These are phyloP conservation scores for Cyprinodon variegatus DNA, from an alignment of 2,113 vertebrate genomes.

Conservation along the genomic window DNA sequence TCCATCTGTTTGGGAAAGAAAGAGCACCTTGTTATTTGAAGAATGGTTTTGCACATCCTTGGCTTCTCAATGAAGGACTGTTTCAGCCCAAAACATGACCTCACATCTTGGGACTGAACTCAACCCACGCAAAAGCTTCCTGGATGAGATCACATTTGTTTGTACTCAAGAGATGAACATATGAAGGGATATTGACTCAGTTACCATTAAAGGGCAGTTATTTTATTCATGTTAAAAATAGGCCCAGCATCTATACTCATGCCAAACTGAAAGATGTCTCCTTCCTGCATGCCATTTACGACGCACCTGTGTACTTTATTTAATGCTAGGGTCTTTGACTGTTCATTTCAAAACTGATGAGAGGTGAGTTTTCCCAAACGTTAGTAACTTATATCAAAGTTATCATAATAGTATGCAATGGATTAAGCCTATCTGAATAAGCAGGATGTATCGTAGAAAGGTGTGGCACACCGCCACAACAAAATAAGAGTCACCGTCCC, in stretches of 20 bases:
- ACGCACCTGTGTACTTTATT: neutral
- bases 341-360: no score
- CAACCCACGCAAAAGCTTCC: slow-evolving; percentile 27
- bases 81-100: slow-evolving; percentile 68
- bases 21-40: slow-evolving; percentile 50
- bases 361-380: no score
- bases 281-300: neutral
- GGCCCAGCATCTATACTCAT: neutral
- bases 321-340: no score
- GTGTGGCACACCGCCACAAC: no score
- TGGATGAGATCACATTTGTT: slow-evolving; percentile 36
- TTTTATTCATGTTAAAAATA: neutral
- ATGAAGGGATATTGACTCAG: slow-evolving; percentile 13
- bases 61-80: slow-evolving; percentile 53
- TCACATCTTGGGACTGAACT: slow-evolving; percentile 52
- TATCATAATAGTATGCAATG: no score
- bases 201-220: neutral
- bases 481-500: no score
- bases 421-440: no score
- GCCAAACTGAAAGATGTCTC: neutral
- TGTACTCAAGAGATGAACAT: slow-evolving; percentile 2
- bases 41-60: slow-evolving; percentile 66
- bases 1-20: slow-evolving; percentile 40
- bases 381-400: no score
- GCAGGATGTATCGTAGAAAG: no score